These are phyloP conservation scores for Hypomecis punctinalis DNA, from an alignment of 2,888 invertebrate genomes.

Conservation along the genomic window DNA sequence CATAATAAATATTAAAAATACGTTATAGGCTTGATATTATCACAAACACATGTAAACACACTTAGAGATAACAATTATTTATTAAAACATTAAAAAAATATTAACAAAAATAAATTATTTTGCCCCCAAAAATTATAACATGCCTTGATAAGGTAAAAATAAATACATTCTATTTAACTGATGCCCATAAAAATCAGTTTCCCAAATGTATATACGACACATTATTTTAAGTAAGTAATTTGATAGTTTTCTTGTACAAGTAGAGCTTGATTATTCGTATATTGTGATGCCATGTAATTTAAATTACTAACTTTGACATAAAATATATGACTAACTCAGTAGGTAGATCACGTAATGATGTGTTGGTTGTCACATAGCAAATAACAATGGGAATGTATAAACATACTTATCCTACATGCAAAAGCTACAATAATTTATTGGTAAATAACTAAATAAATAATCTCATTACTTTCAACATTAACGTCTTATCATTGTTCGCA, in stretches of 20 bases:
- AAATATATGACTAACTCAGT: too few species aligned
- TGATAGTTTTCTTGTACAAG: too few species aligned
- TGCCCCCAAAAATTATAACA: conserved; percentile 1
- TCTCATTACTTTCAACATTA: conserved; percentile 31
- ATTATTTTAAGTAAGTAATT: background rate
- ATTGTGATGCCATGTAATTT: too few species aligned
- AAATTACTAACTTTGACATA: too few species aligned
- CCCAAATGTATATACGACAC: background rate
- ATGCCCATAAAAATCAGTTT: background rate
- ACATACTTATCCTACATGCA: conserved; percentile 32
- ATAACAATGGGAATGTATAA: conserved; percentile 27
- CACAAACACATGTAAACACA: conserved; percentile 1
- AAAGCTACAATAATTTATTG: conserved; percentile 40
- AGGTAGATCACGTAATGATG: too few species aligned
- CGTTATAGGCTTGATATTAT: conserved; percentile 13
- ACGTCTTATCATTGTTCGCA: background rate
- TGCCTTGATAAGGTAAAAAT: too few species aligned
- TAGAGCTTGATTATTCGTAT: too few species aligned
- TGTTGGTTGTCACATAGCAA: background rate
- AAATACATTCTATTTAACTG: background rate
- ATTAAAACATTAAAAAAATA: conserved; percentile 6
- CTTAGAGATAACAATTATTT: background rate
- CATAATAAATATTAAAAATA: background rate
- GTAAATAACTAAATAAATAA: conserved; percentile 33
- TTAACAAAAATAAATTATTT: conserved; percentile 16